Evolutionary conservation across 2,888 invertebrate genomes (phyloP), one percentile per base, ranked within the genome.

Genomic region (Anticlea derivata): DNA sequence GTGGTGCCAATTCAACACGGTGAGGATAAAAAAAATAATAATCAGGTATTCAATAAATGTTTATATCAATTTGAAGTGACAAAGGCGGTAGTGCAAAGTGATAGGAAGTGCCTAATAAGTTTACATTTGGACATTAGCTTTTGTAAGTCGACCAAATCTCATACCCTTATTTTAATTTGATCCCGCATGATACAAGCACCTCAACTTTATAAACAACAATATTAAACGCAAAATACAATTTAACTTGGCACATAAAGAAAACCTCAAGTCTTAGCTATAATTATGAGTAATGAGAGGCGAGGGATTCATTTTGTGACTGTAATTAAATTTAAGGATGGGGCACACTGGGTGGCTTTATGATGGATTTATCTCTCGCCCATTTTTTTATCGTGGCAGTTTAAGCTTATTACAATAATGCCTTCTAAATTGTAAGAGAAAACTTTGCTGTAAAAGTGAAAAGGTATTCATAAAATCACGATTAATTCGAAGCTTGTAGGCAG

Each of bases 161-260:
- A 22, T 8, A 26, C 23, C 34, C n/a, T n/a, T n/a, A 5, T 38
- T 17, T 13, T 23, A 23, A 39, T 7, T 24, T 33, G 22, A 24
- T 23, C 47, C 43, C 37, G 13, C 30, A 23, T 43, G 31, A 41
- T 27, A 24, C 40, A 27, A 41, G 17, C 30, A 46, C 29, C 38
- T 50, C 52, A 66, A 66, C 64, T 66, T 70, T 61, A 43, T 61
- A 61, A 63, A 65, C 56, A 53, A 50, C 56, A 53, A 50, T 52
- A 61, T 65, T 65, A 70, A 63, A 70, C 61, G 63, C 60, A 61
- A 55, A 63, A 66, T 62, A 65, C 66, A 74, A 73, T 73, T 68
- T 72, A 74, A 73, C 67, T 74, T 74, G 56, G 65, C 46, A 51
- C 58, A 63, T 60, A 60, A 63, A 59, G 63, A 50, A n/a, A 51